Evolutionary conservation across 2,113 vertebrate genomes (phyloP).

Genomic region (Oryzias woworae): DNA sequence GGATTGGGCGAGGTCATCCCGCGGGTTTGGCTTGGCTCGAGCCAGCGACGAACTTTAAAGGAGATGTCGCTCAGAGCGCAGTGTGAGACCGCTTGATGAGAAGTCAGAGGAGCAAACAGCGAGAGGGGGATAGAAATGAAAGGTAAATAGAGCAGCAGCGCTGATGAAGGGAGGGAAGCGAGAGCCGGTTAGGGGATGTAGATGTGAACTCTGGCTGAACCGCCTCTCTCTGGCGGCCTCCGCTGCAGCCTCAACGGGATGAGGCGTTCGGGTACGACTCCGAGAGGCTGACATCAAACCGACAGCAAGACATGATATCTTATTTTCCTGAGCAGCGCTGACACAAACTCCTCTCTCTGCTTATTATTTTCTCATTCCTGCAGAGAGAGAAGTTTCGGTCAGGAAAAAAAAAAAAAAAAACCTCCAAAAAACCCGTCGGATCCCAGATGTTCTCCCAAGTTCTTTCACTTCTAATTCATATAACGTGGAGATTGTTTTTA

Average conservation of each 20-base stretch:
- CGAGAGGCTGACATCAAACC: slow-evolving; percentile 92
- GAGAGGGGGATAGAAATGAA: slow-evolving; percentile 1
- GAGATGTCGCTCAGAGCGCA: slow-evolving; percentile 44
- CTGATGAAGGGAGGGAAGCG: slow-evolving; percentile 42
- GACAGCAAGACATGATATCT: slow-evolving; percentile 99
- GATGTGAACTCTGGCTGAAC: slow-evolving; percentile 97
- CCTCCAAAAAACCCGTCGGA: slow-evolving; percentile 68
- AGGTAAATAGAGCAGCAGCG: slow-evolving; percentile 35
- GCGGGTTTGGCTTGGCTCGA: slow-evolving; percentile 25
- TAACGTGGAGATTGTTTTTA: slow-evolving; percentile 87
- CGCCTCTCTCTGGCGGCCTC: slow-evolving; percentile 80
- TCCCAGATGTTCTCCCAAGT: slow-evolving; percentile 84
- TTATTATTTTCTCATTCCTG: slow-evolving; percentile 93
- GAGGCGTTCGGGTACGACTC: slow-evolving; percentile 90
- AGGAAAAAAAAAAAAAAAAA: slow-evolving; percentile 74
- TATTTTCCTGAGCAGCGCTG: slow-evolving; percentile 94
- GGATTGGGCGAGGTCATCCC: slow-evolving; percentile 38
- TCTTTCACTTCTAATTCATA: slow-evolving; percentile 86
- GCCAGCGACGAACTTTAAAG: slow-evolving; percentile 11
- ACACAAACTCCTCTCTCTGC: slow-evolving; percentile 91
- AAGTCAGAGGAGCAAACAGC: slow-evolving; percentile 28
- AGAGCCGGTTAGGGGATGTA: slow-evolving; percentile 82
- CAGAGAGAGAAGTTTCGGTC: slow-evolving; percentile 72
- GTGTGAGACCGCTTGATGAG: slow-evolving; percentile 36
- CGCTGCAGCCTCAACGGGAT: slow-evolving; percentile 83